phyloP scores from a whole-genome alignment of 64 coral and sea anemone species.

The Catalaphyllia jardinei region DNA sequence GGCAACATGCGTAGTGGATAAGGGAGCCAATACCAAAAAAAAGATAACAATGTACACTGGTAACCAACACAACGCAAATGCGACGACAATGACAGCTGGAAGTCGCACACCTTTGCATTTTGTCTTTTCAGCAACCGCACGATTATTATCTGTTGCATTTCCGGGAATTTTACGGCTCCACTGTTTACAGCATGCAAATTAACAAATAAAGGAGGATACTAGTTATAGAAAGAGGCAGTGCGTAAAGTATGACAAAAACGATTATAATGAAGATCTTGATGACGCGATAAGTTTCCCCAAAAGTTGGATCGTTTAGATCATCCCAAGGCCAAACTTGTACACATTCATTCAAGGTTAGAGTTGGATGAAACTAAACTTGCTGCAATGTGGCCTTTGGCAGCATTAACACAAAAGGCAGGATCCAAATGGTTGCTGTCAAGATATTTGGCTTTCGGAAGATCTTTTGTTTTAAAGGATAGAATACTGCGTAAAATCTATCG shows the following conservation, averaged over 20 bases:
- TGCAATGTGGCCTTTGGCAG: not conserved
- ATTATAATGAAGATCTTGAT: slow-evolving; percentile 13
- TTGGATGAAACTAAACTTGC: not conserved
- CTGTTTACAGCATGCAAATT: not conserved
- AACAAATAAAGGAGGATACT: not conserved
- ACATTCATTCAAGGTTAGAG: not conserved
- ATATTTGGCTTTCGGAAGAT: slow-evolving; percentile 23
- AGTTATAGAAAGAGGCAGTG: slow-evolving; percentile 29
- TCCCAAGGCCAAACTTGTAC: not conserved
- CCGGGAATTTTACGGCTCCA: not conserved
- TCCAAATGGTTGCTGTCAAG: slow-evolving; percentile 44
- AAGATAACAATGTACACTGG: slow-evolving; percentile 18
- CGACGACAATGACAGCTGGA: slow-evolving; percentile 10
- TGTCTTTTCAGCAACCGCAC: not conserved
- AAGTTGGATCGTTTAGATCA: not conserved
- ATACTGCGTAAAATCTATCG: slow-evolving; percentile 35
- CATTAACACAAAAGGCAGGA: slow-evolving; percentile 39
- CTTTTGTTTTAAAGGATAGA: slow-evolving; percentile 28
- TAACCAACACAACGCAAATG: slow-evolving; percentile 51
- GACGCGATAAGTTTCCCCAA: not conserved
- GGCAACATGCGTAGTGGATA: not conserved
- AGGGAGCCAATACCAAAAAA: no score
- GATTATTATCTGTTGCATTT: not conserved
- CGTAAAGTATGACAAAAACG: slow-evolving; percentile 38
- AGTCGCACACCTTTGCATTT: slow-evolving; percentile 54